Evolutionary conservation across 2,113 vertebrate species (phyloP), one percentile per base, ranked within the genome.

Genomic region (Pachycephala philippinensis): DNA sequence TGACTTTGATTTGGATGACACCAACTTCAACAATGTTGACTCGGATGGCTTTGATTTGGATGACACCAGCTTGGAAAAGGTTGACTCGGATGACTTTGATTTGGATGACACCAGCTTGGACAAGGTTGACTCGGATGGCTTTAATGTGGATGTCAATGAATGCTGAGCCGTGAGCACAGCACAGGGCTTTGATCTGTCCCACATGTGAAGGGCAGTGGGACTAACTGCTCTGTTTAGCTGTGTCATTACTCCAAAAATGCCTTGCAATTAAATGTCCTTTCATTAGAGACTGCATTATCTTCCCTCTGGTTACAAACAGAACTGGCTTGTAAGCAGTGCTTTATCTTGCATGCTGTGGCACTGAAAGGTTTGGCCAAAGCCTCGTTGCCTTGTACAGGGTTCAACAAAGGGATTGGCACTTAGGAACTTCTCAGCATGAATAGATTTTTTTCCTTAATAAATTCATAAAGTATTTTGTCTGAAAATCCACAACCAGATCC

Each of bases 91-190:
- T 64, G 57, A 4, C 40, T 64, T 56, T 31, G 52, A 3, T 17
- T 64, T 26, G 16, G 33, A 4, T 26, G 40, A 15, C 15, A 23
- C 24, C 49, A 33, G 0, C 19, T 21, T 16, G 66, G 33, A 8
- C 12, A 11, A 10, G 6, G 17, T 6, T 37, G 39, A 2, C 18
- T 47, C 16, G 56, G 28, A 7, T 30, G 47, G 3, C 10, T 40
- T 56, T 35, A 9, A 49, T 8, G 14, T 15, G 65, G 35, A 6
- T 63, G 19, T 17, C 21, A 42, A 0, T 10, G 65, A 35, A 19
- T 28, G 30, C 13, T 31, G 47, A 65, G 72, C 33, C 13, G 1
- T 22, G n/a, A 13, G 47, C 7, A 0, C 2, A 8, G 2, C 15
- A 3, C 37, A 9, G 66, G 52, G 30, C 22, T n/a, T 47, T 39